Conservation (phyloP, 2,888 invertebrate species). For the Lutraria lutraria region DNA sequence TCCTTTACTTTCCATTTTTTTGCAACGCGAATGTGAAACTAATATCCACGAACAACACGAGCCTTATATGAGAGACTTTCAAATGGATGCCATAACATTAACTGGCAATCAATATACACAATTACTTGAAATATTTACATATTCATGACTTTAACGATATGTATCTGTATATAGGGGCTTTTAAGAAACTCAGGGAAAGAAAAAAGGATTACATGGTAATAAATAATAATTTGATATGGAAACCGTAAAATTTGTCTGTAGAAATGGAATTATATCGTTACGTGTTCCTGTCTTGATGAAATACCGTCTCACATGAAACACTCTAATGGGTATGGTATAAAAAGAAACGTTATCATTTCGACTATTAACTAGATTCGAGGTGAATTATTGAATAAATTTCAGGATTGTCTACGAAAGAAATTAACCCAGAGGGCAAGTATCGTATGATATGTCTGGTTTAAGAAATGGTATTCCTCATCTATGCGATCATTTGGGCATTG, state of each 20-base stretch:
- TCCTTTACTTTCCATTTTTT: background rate
- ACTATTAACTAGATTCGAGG: slow-evolving; percentile 6
- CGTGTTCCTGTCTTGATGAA: background rate
- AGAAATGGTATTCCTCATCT: background rate
- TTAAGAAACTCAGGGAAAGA: slow-evolving; percentile 27
- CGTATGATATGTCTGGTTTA: background rate
- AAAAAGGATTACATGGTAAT: slow-evolving; percentile 38
- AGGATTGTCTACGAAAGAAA: background rate
- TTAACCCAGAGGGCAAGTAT: background rate
- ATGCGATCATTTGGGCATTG: background rate
- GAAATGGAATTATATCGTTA: slow-evolving; percentile 21
- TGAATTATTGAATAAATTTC: background rate
- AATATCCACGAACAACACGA: background rate
- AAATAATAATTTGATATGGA: slow-evolving; percentile 51
- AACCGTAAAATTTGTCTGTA: slow-evolving; percentile 30
- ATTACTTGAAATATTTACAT: slow-evolving; percentile 46
- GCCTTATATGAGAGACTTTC: background rate
- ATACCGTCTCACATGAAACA: background rate
- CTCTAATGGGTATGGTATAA: slow-evolving; percentile 4
- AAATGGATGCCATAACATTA: slow-evolving; percentile 11
- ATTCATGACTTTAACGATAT: slow-evolving; percentile 48
- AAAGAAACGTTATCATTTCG: slow-evolving; percentile 9
- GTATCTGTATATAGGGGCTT: slow-evolving; percentile 30
- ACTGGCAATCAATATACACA: slow-evolving; percentile 31
- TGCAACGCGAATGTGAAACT: background rate